Base-by-base conservation (phyloP, 2,797 vertebrate species). In the Galago senegalensis region DNA sequence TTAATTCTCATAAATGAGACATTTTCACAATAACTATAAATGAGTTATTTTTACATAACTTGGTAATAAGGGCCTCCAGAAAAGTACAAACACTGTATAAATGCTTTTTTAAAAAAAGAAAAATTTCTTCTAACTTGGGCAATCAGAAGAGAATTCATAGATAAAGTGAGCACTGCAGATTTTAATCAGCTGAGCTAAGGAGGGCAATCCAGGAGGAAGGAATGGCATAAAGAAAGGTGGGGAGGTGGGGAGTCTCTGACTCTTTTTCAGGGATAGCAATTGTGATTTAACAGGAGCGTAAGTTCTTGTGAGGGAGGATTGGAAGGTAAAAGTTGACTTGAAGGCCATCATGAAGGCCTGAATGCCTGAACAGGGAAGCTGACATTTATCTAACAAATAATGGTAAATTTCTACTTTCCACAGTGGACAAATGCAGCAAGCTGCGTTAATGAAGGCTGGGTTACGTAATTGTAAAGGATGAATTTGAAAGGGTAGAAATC, bases 141-240 rank as follows among this genome's bases (percentile, higher is more conserved):
- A 11, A 89, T 27, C 61, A 72, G 75, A 9, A 67, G 23, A 40
- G 13, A 6, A 58, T 40, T 49, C 56, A 14, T 31, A 31, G 67
- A 34, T 10, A 7, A 34, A 46, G 20, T 14, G 40, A 58, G 25
- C 23, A 60, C n/a, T 14, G 1, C 9, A 17, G 61, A 40, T 1
- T 29, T 27, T 9, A 21, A 6, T n/a, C 10, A 29, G 61, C 53
- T 56, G 56, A 18, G 5, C 6, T 1, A 1, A 31, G 70, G 11
- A 61, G 61, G 85, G 67, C 25, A 29, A 2, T 7, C 29, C 77
- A 37, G 20, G 8, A 0, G 4, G 73, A n/a, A 13, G 21, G 34
- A n/a, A 4, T 0, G 37, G 43, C 2, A 0, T 0, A n/a, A 65
- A 70, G 40, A 7, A 12, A 67, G 8, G 6, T 18, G 27, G 43